Base-by-base conservation (phyloP, 2,113 vertebrate genomes). In the Marmota flaviventris region DNA sequence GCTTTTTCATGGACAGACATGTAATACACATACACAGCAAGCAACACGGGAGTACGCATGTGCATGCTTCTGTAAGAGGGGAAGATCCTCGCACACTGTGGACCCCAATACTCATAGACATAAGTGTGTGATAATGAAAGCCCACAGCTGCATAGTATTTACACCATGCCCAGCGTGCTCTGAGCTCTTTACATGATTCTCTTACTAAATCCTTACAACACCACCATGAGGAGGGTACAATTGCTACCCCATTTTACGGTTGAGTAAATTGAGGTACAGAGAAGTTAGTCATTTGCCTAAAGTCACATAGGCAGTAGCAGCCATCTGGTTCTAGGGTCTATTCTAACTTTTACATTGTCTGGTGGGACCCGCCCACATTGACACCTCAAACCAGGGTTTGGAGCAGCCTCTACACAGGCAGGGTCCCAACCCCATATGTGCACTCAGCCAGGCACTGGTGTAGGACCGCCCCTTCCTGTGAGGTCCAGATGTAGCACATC, bases 331-430 rank as follows among this genome's bases (percentile, higher is more conserved):
- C 24, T 9, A 56, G 78, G 48, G 17, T 34, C 45, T 25, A 14
- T 37, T 63, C 37, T 53, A 32, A 72, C 29, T 79, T 91, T 77
- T 32, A 56, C 5, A 1, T 18, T 5, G 10, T 32, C 56, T 20
- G 24, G 69, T 17, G 4, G 17, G 0, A 32, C 12, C 4, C 11
- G 32, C 42, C 29, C 1, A 0, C 45, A 77, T 6, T 51, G 87
- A 78, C 8, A 9, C 11, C 29, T 61, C 17, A 75, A 34, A 2
- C 0, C 0, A 22, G 56, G 37, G 65, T 7, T 45, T 14, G 39
- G 8, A 75, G 65, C 20, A 39, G 51, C 34, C 1, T 45, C 25
- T 24, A n/a, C 17, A 42, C 24, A 1, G 39, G 25, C 12, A 27
- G 17, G 29, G 12, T 70, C 75, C 39, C 48, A 32, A 4, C 10